These are phyloP conservation scores for Embidobia sp. DNA, from an alignment of 2,888 invertebrate species.

Conservation along the genomic window DNA sequence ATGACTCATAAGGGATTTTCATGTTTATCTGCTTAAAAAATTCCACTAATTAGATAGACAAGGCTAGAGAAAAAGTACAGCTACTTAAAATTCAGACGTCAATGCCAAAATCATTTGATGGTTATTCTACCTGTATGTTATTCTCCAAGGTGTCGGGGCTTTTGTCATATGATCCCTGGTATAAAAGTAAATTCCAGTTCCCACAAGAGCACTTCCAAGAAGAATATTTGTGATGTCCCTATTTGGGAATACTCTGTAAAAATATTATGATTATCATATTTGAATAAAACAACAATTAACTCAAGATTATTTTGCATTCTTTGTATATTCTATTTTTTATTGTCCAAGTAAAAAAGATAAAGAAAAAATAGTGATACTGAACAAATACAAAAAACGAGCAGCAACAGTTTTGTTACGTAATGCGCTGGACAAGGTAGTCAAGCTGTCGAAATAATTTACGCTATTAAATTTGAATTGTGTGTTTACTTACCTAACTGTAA, in stretches of 20 bases:
- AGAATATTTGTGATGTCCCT: constrained; percentile 91
- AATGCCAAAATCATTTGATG: too few relatives aligned
- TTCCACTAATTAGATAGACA: neutral
- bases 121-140: constrained; percentile 86
- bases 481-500: constrained; percentile 89
- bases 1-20: too few relatives aligned
- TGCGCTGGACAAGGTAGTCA: neutral
- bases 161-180: constrained; percentile 89
- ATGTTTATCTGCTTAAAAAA: neutral
- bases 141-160: constrained; percentile 85
- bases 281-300: neutral
- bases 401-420: constrained; percentile 14
- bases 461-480: too few relatives aligned
- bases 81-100: neutral
- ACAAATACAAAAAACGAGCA: neutral
- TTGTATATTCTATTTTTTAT: too few relatives aligned
- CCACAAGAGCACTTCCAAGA: constrained; percentile 90
- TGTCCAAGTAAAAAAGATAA: neutral
- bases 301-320: too few relatives aligned
- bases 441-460: neutral
- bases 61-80: too few relatives aligned
- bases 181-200: constrained; percentile 92
- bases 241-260: constrained; percentile 86
- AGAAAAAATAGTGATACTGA: neutral
- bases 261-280: neutral